Conservation (phyloP, 2,113 vertebrate genomes). For the Callithrix jacchus region DNA sequence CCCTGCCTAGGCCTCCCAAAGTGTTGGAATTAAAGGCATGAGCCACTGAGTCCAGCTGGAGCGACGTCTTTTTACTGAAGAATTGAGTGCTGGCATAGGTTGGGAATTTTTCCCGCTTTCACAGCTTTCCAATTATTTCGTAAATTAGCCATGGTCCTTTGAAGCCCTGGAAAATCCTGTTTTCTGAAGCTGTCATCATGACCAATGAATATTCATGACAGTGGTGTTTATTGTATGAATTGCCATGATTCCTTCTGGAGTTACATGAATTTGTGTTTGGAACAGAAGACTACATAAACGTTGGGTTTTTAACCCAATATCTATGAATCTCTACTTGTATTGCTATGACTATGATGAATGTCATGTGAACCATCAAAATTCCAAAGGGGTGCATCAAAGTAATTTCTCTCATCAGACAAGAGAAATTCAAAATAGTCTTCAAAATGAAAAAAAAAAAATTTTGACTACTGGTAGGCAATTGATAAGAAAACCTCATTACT, state of each 20-base stretch:
- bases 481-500: slow-evolving; percentile 66
- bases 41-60: background rate
- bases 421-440: slow-evolving; percentile 81
- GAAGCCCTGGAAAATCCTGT: slow-evolving; percentile 91
- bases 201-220: slow-evolving; percentile 91
- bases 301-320: slow-evolving; percentile 87
- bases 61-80: background rate
- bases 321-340: slow-evolving; percentile 92
- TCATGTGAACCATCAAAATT: slow-evolving; percentile 94
- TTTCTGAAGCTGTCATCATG: slow-evolving; percentile 90
- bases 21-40: too few species aligned
- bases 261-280: slow-evolving; percentile 87
- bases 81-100: background rate
- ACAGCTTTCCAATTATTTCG: background rate
- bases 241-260: slow-evolving; percentile 89
- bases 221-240: slow-evolving; percentile 90
- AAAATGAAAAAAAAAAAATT: slow-evolving; percentile 86
- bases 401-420: slow-evolving; percentile 84
- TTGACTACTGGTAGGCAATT: slow-evolving; percentile 81
- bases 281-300: slow-evolving; percentile 88
- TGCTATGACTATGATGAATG: slow-evolving; percentile 91
- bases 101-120: background rate
- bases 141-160: slow-evolving; percentile 88
- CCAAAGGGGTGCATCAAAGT: slow-evolving; percentile 91
- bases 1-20: too few species aligned